Base-by-base conservation (phyloP, 2,888 invertebrate species). In the Andrena praecox region DNA sequence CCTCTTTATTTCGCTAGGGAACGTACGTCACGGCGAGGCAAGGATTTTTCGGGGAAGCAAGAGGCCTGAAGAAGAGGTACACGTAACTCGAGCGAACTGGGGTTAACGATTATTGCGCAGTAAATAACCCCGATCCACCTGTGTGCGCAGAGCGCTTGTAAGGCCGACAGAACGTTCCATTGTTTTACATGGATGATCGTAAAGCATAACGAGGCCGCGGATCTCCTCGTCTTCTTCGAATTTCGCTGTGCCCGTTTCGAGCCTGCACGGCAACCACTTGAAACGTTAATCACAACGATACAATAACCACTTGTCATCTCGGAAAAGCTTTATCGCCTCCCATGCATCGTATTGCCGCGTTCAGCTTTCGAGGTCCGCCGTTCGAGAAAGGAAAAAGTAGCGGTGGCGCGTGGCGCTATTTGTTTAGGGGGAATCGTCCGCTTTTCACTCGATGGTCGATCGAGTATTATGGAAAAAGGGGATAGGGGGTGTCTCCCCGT, bases 111-210 rank as follows among this genome's bases (percentile, higher is more conserved):
- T 91, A 91, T 91, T 90, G 90, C 86, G 87, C 89, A 86, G 89
- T 91, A 91, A 91, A 91, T 90, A 90, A 89, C 86, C 76, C 60
- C 79, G 85, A 87, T 91, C 86, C 88, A 90, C 88, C 89, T 88
- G 91, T 89, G 85, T 72, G 69, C 81, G 62, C 24, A 29, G 71
- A 60, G n/a, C 62, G 66, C 71, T 88, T 87, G 86, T 89, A 90
- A 89, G 91, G 89, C 89, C 85, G 87, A 89, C 91, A 90, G 89
- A 90, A 89, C 89, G 91, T 85, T 82, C 91, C 89, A 91, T 92
- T 92, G 92, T 92, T 92, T 93, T 91, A 92, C 91, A 87, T 81
- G 86, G 88, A 73, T 27, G 77, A 87, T 87, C 89, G 89, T 92
- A 91, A 92, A 92, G 68, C 52, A 69, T 70, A 67, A 72, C 84